phyloP scores from a whole-genome alignment of 2,888 invertebrate genomes.

The Leptopterna dolabrata region DNA sequence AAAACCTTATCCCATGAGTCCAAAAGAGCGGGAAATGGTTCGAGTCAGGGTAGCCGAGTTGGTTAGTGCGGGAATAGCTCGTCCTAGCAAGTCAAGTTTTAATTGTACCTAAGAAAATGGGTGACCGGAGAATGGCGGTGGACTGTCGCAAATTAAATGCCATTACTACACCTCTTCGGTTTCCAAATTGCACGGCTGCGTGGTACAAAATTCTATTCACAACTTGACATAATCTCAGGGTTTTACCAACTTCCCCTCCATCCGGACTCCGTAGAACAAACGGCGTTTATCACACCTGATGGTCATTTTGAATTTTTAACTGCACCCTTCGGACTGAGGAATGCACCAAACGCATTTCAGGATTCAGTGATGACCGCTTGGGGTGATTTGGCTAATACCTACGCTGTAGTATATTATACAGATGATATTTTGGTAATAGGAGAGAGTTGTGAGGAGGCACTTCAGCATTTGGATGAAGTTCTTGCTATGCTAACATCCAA shows the following conservation, averaged over 20 bases:
- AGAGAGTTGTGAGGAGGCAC: background rate
- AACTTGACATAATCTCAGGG: too few relatives aligned
- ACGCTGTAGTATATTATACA: constrained; percentile 14
- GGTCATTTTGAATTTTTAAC: too few relatives aligned
- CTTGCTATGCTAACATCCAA: too few relatives aligned
- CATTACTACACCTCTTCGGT: background rate
- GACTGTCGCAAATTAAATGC: background rate
- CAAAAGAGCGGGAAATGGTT: constrained; percentile 14
- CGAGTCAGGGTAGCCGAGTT: constrained; percentile 12
- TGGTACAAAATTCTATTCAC: too few relatives aligned
- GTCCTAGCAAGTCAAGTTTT: background rate
- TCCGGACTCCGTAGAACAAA: constrained; percentile 2
- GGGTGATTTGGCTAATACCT: background rate
- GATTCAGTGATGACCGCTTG: background rate
- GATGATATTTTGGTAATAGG: background rate
- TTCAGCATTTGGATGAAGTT: too few relatives aligned
- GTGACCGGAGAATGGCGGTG: constrained; percentile 23
- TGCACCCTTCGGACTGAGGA: too few relatives aligned
- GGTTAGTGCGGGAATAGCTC: too few relatives aligned
- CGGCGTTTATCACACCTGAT: constrained; percentile 26
- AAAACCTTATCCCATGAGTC: constrained; percentile 19
- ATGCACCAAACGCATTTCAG: too few relatives aligned
- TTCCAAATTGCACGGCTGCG: too few relatives aligned
- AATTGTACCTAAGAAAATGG: too few relatives aligned
- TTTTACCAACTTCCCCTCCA: constrained; percentile 26